Evolutionary conservation across 2,888 invertebrate species (phyloP).

Genomic region (Spodoptera littoralis): DNA sequence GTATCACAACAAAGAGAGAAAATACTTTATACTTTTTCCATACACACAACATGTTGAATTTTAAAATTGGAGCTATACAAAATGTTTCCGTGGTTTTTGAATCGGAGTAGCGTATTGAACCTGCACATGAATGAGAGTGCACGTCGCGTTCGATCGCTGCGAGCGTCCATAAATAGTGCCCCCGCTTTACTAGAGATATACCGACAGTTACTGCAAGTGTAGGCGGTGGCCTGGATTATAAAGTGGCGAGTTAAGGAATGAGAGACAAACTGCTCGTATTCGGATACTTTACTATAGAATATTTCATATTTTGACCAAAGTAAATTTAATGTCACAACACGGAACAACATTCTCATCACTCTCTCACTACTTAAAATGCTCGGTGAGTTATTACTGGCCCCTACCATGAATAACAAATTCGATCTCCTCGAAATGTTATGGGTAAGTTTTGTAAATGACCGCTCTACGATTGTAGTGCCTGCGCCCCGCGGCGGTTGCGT

Average conservation of each 20-base stretch:
- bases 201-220: not conserved
- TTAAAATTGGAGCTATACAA: conserved; percentile 37
- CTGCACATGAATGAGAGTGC: conserved; percentile 27
- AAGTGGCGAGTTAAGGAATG: no score
- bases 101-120: conserved; percentile 40
- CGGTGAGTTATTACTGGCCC: conserved; percentile 36
- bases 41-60: conserved; percentile 27
- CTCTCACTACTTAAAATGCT: conserved; percentile 34
- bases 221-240: not conserved
- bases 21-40: conserved; percentile 30
- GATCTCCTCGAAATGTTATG: conserved; percentile 24
- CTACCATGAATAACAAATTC: conserved; percentile 54
- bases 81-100: conserved; percentile 38
- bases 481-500: conserved; percentile 22
- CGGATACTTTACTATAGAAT: no score
- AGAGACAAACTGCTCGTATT: not conserved
- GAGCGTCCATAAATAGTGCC: conserved; percentile 36
- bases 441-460: conserved; percentile 43
- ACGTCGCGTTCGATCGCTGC: conserved; percentile 35
- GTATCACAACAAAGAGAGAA: conserved; percentile 24
- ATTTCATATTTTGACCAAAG: no score
- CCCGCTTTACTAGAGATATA: conserved; percentile 9
- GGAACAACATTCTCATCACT: conserved; percentile 8
- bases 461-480: not conserved
- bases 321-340: conserved; percentile 10